Evolutionary conservation across 1,140 invertebrate species (phyloP).

Genomic region (Drosophila teissieri): DNA sequence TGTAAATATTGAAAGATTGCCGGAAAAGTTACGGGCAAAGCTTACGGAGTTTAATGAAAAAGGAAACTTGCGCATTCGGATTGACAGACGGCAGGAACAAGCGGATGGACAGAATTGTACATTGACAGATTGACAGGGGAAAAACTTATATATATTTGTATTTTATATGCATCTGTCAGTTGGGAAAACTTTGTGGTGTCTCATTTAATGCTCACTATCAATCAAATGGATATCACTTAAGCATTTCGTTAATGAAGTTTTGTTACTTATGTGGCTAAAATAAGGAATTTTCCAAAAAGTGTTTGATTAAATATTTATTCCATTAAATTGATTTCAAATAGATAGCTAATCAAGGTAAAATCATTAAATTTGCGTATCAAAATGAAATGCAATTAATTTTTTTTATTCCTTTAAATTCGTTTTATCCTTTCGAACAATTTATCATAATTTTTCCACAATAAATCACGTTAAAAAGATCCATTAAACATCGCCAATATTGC

Average conservation of each 20-base stretch:
- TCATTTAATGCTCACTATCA: neutral
- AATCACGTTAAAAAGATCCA: neutral
- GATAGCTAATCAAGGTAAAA: no score
- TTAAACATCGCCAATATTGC: neutral
- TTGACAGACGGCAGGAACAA: constrained; percentile 15
- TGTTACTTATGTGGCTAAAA: no score
- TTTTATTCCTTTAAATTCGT: no score
- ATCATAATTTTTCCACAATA: constrained; percentile 4
- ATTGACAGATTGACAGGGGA: constrained; percentile 24
- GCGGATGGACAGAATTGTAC: constrained; percentile 1
- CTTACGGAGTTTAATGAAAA: constrained; percentile 14
- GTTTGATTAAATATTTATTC: no score
- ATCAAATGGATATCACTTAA: neutral
- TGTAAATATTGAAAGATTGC: constrained; percentile 33
- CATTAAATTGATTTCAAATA: no score
- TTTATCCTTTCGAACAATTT: neutral
- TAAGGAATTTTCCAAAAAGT: no score
- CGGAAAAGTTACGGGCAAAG: constrained; percentile 20
- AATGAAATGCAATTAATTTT: neutral
- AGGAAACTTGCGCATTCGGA: neutral
- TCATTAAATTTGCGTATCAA: no score
- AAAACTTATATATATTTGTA: neutral
- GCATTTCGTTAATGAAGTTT: neutral
- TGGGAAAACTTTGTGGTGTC: constrained; percentile 3
- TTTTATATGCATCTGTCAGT: neutral